phyloP scores from a whole-genome alignment of 2,113 vertebrate genomes.

The Onychostruthus taczanowskii region DNA sequence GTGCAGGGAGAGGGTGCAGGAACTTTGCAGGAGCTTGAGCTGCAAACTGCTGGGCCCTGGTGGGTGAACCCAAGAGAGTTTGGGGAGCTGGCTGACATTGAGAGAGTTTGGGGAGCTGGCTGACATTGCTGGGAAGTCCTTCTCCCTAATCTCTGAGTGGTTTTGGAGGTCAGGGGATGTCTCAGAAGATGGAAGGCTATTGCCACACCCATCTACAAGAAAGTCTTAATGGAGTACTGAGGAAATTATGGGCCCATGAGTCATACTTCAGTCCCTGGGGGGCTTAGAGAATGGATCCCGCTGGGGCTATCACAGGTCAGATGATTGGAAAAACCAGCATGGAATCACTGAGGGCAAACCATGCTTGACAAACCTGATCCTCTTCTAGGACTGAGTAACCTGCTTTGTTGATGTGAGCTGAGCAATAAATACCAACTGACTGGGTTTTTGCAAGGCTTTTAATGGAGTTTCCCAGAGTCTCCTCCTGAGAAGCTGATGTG shows the following conservation, averaged over 20 bases:
- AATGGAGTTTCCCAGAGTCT: not conserved
- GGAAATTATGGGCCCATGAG: not conserved
- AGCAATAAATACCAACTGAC: not conserved
- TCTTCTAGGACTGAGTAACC: not conserved
- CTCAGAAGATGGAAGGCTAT: not conserved
- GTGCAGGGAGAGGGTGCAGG: not conserved
- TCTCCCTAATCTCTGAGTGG: not conserved
- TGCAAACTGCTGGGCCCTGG: not conserved
- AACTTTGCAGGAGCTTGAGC: not conserved
- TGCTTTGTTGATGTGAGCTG: not conserved
- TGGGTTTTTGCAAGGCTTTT: not conserved
- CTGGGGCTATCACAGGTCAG: not conserved
- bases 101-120: not conserved
- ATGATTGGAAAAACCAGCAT: not conserved
- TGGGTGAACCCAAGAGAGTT: no score
- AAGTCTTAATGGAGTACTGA: not conserved
- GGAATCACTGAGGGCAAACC: not conserved
- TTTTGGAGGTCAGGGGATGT: not conserved
- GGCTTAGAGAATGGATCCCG: not conserved
- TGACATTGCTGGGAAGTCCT: fast-evolving
- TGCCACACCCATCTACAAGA: not conserved
- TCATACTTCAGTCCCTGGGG: not conserved
- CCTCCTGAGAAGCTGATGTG: not conserved
- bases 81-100: no score
- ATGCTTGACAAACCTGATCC: not conserved